Percentiles rank a stretch among this genome's conserved stretches.
Evolutionary conservation across 2,888 invertebrate species (phyloP).

Genomic region (Agriopis marginaria): DNA sequence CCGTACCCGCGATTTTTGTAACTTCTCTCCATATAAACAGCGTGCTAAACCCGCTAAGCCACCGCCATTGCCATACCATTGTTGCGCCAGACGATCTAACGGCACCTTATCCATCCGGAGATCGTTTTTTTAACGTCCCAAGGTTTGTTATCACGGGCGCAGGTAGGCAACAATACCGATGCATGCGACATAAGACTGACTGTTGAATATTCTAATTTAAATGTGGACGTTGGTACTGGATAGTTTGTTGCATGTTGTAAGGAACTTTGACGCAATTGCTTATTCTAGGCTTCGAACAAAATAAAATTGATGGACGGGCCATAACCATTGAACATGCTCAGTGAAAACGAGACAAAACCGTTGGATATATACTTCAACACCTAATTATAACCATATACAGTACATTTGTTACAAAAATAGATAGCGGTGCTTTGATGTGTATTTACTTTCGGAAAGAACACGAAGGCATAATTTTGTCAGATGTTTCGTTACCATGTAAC

Average conservation of each 20-base stretch:
- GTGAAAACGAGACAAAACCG: too few relatives aligned
- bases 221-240: conserved; percentile 27
- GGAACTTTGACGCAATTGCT: conserved; percentile 17
- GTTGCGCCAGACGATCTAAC: conserved; percentile 80
- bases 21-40: conserved; percentile 57
- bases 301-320: too few relatives aligned
- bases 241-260: conserved; percentile 25
- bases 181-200: conserved; percentile 38
- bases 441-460: too few relatives aligned
- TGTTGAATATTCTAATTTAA: conserved; percentile 40
- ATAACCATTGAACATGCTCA: too few relatives aligned
- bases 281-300: too few relatives aligned
- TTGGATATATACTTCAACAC: too few relatives aligned
- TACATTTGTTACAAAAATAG: too few relatives aligned
- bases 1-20: conserved; percentile 69
- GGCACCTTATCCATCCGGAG: conserved; percentile 79
- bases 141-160: conserved; percentile 67
- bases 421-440: too few relatives aligned
- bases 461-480: too few relatives aligned
- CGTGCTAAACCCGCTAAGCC: conserved; percentile 69
- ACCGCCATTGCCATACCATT: conserved; percentile 58
- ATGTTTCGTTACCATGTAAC: too few relatives aligned
- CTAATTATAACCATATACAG: too few relatives aligned
- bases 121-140: conserved; percentile 70
- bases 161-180: conserved; percentile 52